phyloP scores from a whole-genome alignment of 2,113 vertebrate species.

The Spizaetus ornatus region DNA sequence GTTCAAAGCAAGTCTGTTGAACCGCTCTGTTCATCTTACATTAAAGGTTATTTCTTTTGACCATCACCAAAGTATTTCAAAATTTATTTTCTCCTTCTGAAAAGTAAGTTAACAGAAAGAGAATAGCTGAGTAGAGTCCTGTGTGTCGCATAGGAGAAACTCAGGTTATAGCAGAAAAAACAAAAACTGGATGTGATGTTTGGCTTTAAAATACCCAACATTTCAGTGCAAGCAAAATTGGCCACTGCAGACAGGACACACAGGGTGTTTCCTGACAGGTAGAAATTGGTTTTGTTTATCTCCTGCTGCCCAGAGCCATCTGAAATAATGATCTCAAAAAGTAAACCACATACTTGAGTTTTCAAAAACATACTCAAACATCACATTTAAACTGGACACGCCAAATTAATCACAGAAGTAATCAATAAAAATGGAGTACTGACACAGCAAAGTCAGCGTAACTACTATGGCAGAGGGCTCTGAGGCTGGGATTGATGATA shows the following conservation, averaged over 20 bases:
- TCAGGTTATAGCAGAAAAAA: background rate
- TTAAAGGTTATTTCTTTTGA: background rate
- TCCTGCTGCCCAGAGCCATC: background rate
- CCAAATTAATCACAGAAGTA: background rate
- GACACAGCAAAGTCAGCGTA: background rate
- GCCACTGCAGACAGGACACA: background rate
- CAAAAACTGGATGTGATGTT: background rate
- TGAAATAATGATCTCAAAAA: background rate
- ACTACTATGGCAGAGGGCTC: background rate
- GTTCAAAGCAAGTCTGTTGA: background rate
- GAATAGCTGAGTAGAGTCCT: background rate
- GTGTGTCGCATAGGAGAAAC: background rate
- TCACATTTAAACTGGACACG: background rate
- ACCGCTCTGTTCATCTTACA: background rate
- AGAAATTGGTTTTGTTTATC: background rate
- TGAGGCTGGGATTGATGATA: background rate
- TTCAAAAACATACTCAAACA: background rate
- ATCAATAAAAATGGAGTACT: background rate
- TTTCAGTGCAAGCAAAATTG: background rate
- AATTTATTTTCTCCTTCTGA: background rate
- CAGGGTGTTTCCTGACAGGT: background rate
- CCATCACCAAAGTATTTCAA: background rate
- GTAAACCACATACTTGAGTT: background rate
- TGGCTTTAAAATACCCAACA: background rate
- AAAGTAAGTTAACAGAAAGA: background rate